Evolutionary conservation across 2,797 vertebrate species (phyloP).

Genomic region (Martes flavigula): DNA sequence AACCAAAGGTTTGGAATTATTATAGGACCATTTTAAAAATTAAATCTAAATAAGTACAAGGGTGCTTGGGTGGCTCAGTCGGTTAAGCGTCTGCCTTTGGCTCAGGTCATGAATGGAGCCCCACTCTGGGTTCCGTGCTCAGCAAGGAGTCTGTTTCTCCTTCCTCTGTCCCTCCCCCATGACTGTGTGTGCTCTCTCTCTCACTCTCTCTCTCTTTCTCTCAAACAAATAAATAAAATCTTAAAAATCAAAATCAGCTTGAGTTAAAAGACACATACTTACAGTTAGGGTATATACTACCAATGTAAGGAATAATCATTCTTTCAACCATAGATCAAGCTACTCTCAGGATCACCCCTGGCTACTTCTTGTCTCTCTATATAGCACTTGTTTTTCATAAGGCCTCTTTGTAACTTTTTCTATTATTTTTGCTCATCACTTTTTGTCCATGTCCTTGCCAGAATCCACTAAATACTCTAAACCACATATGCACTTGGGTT

Average conservation of each 20-base stretch:
- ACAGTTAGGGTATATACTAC: neutral
- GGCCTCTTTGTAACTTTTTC: neutral
- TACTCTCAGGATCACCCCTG: neutral
- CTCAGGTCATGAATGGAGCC: neutral
- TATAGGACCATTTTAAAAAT: neutral
- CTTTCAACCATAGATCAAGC: neutral
- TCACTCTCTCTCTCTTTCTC: neutral
- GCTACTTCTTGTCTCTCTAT: neutral
- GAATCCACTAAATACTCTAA: neutral
- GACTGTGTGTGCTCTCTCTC: neutral
- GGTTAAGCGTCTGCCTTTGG: neutral
- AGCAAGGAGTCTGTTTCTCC: neutral
- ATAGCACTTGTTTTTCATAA: neutral
- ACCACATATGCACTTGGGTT: conserved; percentile 45
- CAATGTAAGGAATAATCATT: neutral
- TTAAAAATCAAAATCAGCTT: neutral
- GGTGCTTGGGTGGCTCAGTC: neutral
- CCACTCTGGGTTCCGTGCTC: neutral
- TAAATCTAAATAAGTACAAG: neutral
- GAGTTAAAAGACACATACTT: neutral
- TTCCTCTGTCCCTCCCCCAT: neutral
- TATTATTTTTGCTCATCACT: neutral
- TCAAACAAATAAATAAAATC: neutral
- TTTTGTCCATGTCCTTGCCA: conserved; percentile 50
- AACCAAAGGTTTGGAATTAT: neutral